These are phyloP conservation scores for Athene cunicularia DNA, from an alignment of 2,113 vertebrate genomes.

Conservation along the genomic window DNA sequence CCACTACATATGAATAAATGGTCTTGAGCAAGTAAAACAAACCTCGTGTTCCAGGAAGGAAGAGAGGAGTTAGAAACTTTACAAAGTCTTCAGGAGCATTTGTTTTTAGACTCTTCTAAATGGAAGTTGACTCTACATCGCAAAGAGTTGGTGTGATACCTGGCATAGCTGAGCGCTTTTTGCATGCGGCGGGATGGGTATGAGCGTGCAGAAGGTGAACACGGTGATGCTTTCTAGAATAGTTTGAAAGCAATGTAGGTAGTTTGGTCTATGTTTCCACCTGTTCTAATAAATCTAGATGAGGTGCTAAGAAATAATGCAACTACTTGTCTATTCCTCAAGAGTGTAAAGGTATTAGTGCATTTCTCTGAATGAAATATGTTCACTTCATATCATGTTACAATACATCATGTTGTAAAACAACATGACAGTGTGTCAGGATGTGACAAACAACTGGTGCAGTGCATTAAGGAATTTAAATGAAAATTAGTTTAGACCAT, in stretches of 20 bases:
- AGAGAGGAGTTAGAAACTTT: background rate
- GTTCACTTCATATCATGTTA: constrained; percentile 40
- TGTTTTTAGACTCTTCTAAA: background rate
- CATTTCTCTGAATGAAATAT: constrained; percentile 55
- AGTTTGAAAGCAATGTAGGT: background rate
- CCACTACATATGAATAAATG: background rate
- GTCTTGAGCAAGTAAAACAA: background rate
- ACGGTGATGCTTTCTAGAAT: background rate
- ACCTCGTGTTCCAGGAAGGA: background rate
- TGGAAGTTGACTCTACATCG: background rate
- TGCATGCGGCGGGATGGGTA: background rate
- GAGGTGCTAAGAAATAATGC: background rate
- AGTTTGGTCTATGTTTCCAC: background rate
- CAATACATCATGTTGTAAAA: constrained; percentile 39
- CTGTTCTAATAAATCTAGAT: constrained; percentile 28
- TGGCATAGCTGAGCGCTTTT: accelerated
- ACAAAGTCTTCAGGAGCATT: background rate
- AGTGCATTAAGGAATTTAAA: constrained; percentile 61
- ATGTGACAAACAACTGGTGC: constrained; percentile 46
- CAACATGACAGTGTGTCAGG: constrained; percentile 18
- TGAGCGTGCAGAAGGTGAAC: accelerated
- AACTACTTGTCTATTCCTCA: background rate
- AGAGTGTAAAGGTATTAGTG: constrained; percentile 31
- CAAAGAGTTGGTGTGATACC: background rate
- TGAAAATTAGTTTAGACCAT: constrained; percentile 41